Conservation (phyloP, 2,797 vertebrate genomes). For the Artibeus jamaicensis region DNA sequence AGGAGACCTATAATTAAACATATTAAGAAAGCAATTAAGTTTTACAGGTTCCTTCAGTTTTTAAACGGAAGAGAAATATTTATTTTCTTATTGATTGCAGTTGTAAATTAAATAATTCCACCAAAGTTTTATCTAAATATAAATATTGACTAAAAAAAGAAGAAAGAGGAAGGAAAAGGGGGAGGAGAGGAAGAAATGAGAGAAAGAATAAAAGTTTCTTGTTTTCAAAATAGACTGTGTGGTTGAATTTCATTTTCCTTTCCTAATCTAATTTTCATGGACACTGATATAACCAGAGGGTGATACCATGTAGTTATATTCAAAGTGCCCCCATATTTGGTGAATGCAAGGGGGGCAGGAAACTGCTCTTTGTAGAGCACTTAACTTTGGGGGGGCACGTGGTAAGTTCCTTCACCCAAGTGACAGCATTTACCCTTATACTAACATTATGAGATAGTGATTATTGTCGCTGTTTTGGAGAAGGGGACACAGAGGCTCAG, state of each 20-base stretch:
- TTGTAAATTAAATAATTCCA: background rate
- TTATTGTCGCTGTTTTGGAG: background rate
- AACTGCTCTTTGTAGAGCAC: background rate
- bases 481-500: background rate
- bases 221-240: slow-evolving; percentile 12
- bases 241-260: background rate
- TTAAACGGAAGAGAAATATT: background rate
- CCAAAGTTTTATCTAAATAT: background rate
- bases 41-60: background rate
- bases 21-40: background rate
- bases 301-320: background rate
- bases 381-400: background rate
- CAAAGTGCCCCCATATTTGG: background rate
- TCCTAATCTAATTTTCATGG: background rate
- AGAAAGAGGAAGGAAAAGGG: background rate
- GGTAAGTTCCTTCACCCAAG: background rate
- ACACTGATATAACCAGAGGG: background rate
- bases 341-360: background rate
- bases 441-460: background rate
- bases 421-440: background rate
- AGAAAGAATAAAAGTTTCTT: background rate
- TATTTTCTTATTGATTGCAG: background rate
- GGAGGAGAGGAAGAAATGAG: background rate
- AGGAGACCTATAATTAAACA: background rate
- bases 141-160: background rate